These are phyloP conservation scores for Tangara arthus DNA, from an alignment of 2,797 vertebrate genomes.

Conservation along the genomic window DNA sequence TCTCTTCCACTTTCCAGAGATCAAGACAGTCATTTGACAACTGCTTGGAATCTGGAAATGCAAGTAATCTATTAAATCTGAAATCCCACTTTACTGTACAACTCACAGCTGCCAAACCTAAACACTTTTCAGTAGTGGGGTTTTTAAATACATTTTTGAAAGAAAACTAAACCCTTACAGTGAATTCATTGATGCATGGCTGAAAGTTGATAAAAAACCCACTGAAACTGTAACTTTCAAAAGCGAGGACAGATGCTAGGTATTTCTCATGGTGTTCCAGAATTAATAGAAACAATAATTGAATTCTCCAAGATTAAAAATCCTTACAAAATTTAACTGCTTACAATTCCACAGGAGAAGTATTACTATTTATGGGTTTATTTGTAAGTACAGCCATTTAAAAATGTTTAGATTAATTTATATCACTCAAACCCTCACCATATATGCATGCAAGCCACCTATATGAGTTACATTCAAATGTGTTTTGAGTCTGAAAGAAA, in stretches of 20 bases:
- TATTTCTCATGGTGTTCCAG: background rate
- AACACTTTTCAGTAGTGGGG: background rate
- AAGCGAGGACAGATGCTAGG: background rate
- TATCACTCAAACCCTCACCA: background rate
- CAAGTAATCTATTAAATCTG: constrained; percentile 41
- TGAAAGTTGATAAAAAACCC: background rate
- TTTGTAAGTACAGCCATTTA: background rate
- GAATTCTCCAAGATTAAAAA: background rate
- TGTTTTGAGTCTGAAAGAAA: background rate
- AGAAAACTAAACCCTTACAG: background rate
- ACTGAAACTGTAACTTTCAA: background rate
- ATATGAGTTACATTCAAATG: background rate
- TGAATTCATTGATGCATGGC: background rate
- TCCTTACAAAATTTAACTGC: background rate
- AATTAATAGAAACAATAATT: background rate
- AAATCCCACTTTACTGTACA: constrained; percentile 24
- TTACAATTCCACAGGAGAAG: background rate
- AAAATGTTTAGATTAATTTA: background rate
- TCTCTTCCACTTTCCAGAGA: constrained; percentile 7
- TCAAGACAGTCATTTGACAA: constrained; percentile 39
- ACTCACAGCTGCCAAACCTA: constrained; percentile 23
- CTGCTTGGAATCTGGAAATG: constrained; percentile 31
- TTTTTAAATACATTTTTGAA: background rate
- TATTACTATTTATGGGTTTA: background rate
- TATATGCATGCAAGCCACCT: background rate